Conservation (phyloP, 1,140 invertebrate genomes). For the Brachionus koreanus region DNA sequence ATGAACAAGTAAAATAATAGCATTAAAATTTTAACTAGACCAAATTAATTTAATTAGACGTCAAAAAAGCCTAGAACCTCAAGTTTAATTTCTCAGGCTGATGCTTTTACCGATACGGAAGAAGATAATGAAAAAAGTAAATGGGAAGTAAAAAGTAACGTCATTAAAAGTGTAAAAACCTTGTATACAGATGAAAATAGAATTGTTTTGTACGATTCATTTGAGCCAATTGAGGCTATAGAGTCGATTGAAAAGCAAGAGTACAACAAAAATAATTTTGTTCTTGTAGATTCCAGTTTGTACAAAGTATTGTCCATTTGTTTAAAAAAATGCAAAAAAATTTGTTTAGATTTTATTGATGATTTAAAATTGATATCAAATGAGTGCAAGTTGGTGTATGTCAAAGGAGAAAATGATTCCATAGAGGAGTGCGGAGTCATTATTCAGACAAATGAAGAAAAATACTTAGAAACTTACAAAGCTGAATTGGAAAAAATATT, state of each 20-base stretch:
- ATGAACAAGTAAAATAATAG: neutral
- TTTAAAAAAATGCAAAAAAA: neutral
- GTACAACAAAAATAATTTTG: neutral
- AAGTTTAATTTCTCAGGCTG: neutral
- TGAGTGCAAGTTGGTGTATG: neutral
- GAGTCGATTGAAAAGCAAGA: neutral
- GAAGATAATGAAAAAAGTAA: neutral
- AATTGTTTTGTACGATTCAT: slow-evolving; percentile 1
- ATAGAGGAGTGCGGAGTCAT: neutral
- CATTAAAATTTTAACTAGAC: neutral
- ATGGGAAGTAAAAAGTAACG: neutral
- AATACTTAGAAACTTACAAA: neutral
- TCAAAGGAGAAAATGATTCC: neutral
- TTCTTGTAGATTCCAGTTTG: neutral
- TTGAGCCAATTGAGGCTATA: neutral
- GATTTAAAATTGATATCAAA: neutral
- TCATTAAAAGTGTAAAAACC: neutral
- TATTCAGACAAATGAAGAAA: neutral
- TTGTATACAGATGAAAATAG: neutral
- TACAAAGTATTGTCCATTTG: neutral
- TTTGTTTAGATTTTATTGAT: slow-evolving; percentile 9
- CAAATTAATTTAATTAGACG: neutral
- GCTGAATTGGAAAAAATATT: slow-evolving; percentile 21
- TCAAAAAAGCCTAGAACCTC: neutral
- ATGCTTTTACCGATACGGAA: neutral